Evolutionary conservation across 2,797 vertebrate species (phyloP).

Genomic region (Mormyrus proboscirostris): DNA sequence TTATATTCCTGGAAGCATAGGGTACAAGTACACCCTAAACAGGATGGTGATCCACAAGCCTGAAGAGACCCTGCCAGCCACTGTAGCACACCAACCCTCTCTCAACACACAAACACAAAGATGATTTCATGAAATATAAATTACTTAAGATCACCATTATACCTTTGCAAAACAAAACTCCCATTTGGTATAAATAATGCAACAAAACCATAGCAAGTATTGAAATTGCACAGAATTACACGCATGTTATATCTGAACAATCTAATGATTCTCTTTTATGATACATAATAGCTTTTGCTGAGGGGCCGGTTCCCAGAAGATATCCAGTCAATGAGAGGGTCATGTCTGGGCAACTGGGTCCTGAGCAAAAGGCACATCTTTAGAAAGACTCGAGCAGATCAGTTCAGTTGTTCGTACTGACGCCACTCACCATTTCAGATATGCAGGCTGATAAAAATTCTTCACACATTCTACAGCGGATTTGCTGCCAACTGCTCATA

Average conservation of each 20-base stretch:
- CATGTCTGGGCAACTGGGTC: neutral
- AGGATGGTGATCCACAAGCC: neutral
- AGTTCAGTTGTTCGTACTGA: neutral
- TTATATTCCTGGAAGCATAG: neutral
- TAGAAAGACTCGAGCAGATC: neutral
- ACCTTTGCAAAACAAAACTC: neutral
- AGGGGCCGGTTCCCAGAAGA: neutral
- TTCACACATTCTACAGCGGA: neutral
- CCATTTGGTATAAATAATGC: neutral
- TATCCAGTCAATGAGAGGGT: neutral
- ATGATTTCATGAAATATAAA: neutral
- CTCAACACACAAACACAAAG: neutral
- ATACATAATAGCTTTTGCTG: neutral
- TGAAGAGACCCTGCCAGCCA: neutral
- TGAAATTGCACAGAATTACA: neutral
- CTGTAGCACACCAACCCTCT: neutral
- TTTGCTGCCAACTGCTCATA: neutral
- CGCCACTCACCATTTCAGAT: neutral
- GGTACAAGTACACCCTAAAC: neutral
- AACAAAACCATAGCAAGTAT: neutral
- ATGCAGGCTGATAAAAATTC: neutral
- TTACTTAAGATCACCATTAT: neutral
- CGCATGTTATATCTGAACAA: neutral
- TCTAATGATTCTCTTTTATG: neutral
- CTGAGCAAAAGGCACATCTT: neutral